phyloP scores from a whole-genome alignment of 2,888 invertebrate species.

The Lydus trimaculatus region DNA sequence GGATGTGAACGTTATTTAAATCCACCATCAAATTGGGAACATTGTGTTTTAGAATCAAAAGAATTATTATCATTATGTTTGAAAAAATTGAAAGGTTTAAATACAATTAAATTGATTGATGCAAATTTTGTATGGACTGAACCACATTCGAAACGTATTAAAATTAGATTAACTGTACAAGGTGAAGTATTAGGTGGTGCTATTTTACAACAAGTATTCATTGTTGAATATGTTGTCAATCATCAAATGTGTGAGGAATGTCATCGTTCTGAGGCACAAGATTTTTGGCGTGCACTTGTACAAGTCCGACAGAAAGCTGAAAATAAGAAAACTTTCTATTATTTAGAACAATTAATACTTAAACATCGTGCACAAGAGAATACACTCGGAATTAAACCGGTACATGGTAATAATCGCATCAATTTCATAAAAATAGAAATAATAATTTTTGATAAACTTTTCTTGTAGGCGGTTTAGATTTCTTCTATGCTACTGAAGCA shows the following conservation, averaged over 20 bases:
- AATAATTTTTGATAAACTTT: constrained; percentile 25
- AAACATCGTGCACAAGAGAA: constrained; percentile 94
- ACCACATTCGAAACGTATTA: constrained; percentile 97
- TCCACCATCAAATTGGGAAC: constrained; percentile 90
- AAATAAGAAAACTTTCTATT: constrained; percentile 97
- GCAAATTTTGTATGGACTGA: constrained; percentile 99
- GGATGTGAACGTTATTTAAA: constrained; percentile 95
- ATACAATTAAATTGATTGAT: constrained; percentile 89
- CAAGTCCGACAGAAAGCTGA: constrained; percentile 88
- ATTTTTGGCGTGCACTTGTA: constrained; percentile 94
- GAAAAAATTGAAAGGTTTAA: constrained; percentile 89
- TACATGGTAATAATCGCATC: constrained; percentile 41
- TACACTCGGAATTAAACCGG: constrained; percentile 79
- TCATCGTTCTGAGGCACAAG: constrained; percentile 95
- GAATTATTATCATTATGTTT: constrained; percentile 91
- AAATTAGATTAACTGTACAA: constrained; percentile 93
- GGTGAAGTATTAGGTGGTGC: constrained; percentile 93
- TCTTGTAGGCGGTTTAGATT: constrained; percentile 80
- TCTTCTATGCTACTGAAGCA: constrained; percentile 88
- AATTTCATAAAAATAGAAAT: constrained; percentile 11
- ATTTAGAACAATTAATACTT: constrained; percentile 95
- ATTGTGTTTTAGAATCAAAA: constrained; percentile 85
- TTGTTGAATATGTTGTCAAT: constrained; percentile 90
- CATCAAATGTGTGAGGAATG: constrained; percentile 98
- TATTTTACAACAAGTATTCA: constrained; percentile 91